Conservation (phyloP, 2,113 vertebrate species). For the Spermophilus dauricus region DNA sequence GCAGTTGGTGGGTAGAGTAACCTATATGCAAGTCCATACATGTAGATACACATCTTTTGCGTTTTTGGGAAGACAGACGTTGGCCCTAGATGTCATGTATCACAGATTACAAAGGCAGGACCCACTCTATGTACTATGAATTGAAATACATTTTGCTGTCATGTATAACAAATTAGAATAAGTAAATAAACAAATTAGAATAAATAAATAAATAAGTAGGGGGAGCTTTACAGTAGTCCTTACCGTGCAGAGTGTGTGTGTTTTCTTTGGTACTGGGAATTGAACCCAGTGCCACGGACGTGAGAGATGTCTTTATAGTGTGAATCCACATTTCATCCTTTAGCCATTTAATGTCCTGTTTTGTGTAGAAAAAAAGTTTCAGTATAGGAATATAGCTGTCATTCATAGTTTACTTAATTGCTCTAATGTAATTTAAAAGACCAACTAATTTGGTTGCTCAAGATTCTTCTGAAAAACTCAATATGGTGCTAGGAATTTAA, state of each 20-base stretch:
- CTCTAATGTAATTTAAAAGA: neutral
- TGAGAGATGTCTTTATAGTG: neutral
- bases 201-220: neutral
- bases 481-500: slow-evolving; percentile 17
- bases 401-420: neutral
- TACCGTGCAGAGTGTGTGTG: neutral
- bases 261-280: too few relatives aligned
- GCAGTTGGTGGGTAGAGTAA: neutral
- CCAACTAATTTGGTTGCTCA: neutral
- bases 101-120: neutral
- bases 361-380: neutral
- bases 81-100: neutral
- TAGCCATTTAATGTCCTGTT: neutral
- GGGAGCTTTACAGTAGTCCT: neutral
- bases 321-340: neutral
- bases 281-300: neutral
- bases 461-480: slow-evolving; percentile 31
- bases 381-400: neutral
- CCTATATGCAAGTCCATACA: accelerated
- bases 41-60: neutral
- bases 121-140: neutral
- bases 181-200: too few relatives aligned
- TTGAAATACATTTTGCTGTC: too few relatives aligned
- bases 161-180: too few relatives aligned
- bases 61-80: neutral